A percentile compares a stretch with the other conserved stretches of the same genome.
Evolutionary conservation across 1,140 invertebrate genomes (phyloP).

Genomic region (Adelges cooleyi): DNA sequence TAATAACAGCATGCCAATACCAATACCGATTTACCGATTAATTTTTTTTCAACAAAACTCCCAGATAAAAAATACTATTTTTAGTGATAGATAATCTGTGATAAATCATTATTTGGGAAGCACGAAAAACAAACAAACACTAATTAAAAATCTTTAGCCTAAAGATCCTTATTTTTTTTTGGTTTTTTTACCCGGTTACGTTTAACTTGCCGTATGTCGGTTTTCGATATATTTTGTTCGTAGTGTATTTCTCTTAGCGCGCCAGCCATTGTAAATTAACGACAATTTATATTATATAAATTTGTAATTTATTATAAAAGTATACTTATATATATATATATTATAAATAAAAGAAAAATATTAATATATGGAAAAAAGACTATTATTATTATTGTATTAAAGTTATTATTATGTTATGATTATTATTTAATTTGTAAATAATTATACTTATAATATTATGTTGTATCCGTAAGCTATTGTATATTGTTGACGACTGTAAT

Average conservation of each 20-base stretch:
- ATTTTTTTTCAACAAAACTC: background rate
- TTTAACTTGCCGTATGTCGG: background rate
- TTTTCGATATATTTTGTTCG: background rate
- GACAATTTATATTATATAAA: no score
- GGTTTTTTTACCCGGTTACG: background rate
- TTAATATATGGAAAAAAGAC: constrained; percentile 9
- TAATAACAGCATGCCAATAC: no score
- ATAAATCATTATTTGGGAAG: constrained; percentile 10
- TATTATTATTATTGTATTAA: background rate
- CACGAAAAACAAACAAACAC: background rate
- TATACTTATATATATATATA: background rate
- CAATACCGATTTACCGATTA: no score
- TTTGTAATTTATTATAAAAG: no score
- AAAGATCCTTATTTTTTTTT: background rate
- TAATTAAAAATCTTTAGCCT: background rate
- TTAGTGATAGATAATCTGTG: constrained; percentile 26
- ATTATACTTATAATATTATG: no score
- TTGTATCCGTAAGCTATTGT: constrained; percentile 5
- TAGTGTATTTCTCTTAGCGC: no score
- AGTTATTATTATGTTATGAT: constrained; percentile 2
- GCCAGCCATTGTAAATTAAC: no score
- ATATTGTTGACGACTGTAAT: constrained; percentile 7
- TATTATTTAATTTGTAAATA: constrained; percentile 25
- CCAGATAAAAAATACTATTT: constrained; percentile 1
- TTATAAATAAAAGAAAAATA: no score